Evolutionary conservation across 2,113 vertebrate species (phyloP), one percentile per base, ranked within the genome.

Genomic region (Leucosticte australis): DNA sequence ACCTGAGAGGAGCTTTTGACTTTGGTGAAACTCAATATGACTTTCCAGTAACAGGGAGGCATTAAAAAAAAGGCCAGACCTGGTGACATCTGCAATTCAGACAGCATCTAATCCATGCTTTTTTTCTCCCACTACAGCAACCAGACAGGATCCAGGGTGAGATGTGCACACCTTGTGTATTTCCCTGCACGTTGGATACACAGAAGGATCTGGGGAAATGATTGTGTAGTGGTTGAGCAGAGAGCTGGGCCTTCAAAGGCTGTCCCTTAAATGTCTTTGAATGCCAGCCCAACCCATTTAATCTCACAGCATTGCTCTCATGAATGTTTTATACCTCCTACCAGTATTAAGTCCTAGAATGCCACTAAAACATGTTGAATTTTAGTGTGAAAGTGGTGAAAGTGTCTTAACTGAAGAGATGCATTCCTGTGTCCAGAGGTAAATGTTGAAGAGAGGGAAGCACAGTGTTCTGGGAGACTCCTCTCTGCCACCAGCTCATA

Each of bases 151-250:
- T 60, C 39, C 52, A 65, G 37, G 33, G 41, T 83, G 49, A 49
- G 33, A 41, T 50, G 30, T 55, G 67, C 26, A 14, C 7, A 4
- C 15, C 24, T 52, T n/a, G 23, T 56, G 31, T 28, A 3, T 41
- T 13, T 77, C 41, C 37, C 33, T 46, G 33, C 0, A 0, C 39
- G 42, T 1, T 64, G 39, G 65, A 18, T 15, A 10, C 6, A 0
- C 13, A 15, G 16, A 62, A 39, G 37, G 57, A 65, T 55, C 41
- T 57, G 50, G 23, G 50, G 65, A 89, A 52, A 30, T 8, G 3
- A 6, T 22, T 23, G 31, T 47, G 8, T 5, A 37, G 65, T 18
- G 39, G 5, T 53, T 63, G 64, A 78, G 31, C 24, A 55, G 64
- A 82, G 78, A 39, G 22, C 15, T 67, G 67, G 35, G 64, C 53